These are phyloP conservation scores for Eudemis profundana DNA, from an alignment of 2,888 invertebrate species.

Conservation along the genomic window DNA sequence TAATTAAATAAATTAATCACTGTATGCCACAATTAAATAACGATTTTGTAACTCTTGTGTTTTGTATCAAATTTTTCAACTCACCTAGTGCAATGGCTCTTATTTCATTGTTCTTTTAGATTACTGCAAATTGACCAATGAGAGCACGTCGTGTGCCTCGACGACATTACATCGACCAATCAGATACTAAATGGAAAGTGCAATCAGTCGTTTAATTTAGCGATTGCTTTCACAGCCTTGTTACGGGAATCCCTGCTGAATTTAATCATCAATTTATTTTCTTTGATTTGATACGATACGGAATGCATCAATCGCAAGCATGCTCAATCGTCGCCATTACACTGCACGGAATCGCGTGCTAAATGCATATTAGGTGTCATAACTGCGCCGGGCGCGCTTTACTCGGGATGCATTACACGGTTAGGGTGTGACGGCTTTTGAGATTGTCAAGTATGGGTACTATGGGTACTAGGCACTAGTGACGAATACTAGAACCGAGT, in stretches of 20 bases:
- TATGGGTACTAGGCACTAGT: too few species aligned
- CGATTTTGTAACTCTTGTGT: too few species aligned
- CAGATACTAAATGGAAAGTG: not conserved
- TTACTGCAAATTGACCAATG: too few species aligned
- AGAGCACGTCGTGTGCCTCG: too few species aligned
- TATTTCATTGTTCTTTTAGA: too few species aligned
- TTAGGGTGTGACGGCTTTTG: conserved; percentile 46
- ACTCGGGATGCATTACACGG: conserved; percentile 52
- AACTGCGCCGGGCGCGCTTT: conserved; percentile 69
- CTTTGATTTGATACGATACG: conserved; percentile 12
- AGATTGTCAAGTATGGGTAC: conserved; percentile 13
- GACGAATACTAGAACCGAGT: too few species aligned
- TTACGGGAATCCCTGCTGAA: not conserved
- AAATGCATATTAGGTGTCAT: conserved; percentile 81
- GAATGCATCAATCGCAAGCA: conserved; percentile 57
- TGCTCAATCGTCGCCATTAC: conserved; percentile 57
- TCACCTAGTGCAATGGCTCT: too few species aligned
- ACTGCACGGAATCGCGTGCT: conserved; percentile 72
- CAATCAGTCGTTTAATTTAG: not conserved
- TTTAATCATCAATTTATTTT: conserved; percentile 9
- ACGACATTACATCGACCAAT: too few species aligned
- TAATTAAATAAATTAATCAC: too few species aligned
- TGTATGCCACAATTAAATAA: too few species aligned
- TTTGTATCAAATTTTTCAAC: too few species aligned
- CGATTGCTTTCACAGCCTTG: not conserved